These are phyloP conservation scores for Poicephalus meyeri DNA, from an alignment of 2,113 vertebrate species.

Conservation along the genomic window DNA sequence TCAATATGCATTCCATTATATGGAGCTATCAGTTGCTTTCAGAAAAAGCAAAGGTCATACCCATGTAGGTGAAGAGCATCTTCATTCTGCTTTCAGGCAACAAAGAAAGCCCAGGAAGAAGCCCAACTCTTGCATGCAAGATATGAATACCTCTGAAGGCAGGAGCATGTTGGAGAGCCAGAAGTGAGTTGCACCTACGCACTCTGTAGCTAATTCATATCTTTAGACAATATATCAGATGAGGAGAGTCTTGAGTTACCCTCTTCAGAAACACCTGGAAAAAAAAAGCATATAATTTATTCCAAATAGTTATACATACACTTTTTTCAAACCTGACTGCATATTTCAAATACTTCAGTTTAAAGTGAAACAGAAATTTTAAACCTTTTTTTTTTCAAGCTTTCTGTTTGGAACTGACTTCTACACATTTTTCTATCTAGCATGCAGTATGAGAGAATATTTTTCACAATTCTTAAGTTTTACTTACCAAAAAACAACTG, in stretches of 20 bases:
- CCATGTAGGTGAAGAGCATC: accelerated
- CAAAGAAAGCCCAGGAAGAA: background rate
- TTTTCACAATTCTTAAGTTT: background rate
- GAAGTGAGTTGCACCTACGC: accelerated
- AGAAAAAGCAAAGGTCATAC: background rate
- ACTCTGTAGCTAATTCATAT: accelerated
- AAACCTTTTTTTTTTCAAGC: background rate
- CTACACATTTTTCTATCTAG: accelerated
- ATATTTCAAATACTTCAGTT: background rate
- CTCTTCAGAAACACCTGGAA: background rate
- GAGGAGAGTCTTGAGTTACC: background rate
- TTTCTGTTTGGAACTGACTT: background rate
- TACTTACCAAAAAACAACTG: background rate
- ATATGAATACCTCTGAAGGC: background rate
- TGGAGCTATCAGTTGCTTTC: background rate
- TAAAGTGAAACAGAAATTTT: background rate
- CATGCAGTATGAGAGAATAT: background rate
- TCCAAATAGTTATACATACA: background rate
- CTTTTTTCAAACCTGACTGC: background rate
- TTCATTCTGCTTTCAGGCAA: accelerated
- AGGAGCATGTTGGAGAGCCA: accelerated
- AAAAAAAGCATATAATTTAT: background rate
- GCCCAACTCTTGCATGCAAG: accelerated
- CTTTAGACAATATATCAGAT: accelerated
- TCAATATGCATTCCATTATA: background rate